Conservation (phyloP, 1,140 invertebrate genomes). For the Colletes latitarsis region DNA sequence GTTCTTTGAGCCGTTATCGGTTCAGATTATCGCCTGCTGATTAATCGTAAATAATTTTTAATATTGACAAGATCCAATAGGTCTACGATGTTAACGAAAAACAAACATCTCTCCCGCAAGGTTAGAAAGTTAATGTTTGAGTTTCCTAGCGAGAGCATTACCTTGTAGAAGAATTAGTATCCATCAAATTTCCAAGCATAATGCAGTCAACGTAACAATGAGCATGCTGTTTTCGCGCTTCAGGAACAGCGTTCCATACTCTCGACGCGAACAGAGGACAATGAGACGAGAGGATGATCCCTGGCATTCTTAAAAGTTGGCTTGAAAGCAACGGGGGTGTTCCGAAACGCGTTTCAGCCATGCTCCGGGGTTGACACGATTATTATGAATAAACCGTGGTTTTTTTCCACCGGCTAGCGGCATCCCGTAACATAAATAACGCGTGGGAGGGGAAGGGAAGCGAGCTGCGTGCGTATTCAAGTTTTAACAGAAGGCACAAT, state of each 20-base stretch:
- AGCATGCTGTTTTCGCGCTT: too few species aligned
- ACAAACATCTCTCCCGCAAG: too few species aligned
- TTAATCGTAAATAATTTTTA: too few species aligned
- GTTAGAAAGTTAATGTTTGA: too few species aligned
- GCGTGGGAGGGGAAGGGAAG: not conserved
- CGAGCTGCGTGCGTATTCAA: conserved; percentile 47
- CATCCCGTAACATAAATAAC: conserved; percentile 51
- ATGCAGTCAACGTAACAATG: too few species aligned
- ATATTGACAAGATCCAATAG: too few species aligned
- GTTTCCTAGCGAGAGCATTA: not conserved
- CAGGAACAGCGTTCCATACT: too few species aligned
- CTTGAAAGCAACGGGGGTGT: not conserved
- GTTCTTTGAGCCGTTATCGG: too few species aligned
- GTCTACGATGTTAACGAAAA: too few species aligned
- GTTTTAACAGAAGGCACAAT: conserved; percentile 64
- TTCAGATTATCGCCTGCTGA: too few species aligned
- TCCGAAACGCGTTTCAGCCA: not conserved
- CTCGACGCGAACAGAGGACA: not conserved
- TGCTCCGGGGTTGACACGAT: conserved; percentile 9
- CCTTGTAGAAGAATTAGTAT: not conserved
- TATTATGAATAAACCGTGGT: conserved; percentile 48
- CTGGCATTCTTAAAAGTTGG: not conserved
- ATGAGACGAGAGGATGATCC: not conserved
- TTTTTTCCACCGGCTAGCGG: conserved; percentile 2
- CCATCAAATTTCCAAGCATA: too few species aligned